Conservation (phyloP, 1,140 invertebrate species). For the Dysdera silvatica region DNA sequence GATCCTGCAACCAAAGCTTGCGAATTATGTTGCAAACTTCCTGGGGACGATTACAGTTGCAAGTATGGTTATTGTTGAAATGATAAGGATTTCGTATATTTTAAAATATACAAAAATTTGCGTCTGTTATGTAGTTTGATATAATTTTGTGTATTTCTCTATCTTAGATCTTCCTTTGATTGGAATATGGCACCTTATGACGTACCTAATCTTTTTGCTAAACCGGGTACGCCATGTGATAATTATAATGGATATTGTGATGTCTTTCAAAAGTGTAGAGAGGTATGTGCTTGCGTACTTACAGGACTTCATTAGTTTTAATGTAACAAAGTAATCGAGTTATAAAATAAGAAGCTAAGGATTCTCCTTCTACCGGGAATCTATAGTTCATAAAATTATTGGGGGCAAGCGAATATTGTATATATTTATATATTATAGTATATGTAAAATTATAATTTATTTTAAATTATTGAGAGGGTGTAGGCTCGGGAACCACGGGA, state of each 20-base stretch:
- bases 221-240: slow-evolving; percentile 75
- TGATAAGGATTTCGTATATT: not conserved
- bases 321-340: not conserved
- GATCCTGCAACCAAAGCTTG: slow-evolving; percentile 76
- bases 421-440: too few relatives aligned
- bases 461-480: too few relatives aligned
- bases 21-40: slow-evolving; percentile 78
- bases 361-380: not conserved
- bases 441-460: too few relatives aligned
- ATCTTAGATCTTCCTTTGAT: slow-evolving; percentile 74
- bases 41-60: slow-evolving; percentile 68
- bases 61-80: slow-evolving; percentile 45
- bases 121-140: not conserved
- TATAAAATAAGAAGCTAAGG: not conserved
- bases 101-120: not conserved
- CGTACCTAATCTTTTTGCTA: slow-evolving; percentile 86
- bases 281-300: slow-evolving; percentile 78
- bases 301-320: not conserved
- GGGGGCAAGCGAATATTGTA: too few relatives aligned
- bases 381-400: too few relatives aligned
- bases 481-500: too few relatives aligned
- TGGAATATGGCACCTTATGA: slow-evolving; percentile 82
- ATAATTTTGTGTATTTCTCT: slow-evolving; percentile 6
- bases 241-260: slow-evolving; percentile 99
- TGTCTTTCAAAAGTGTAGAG: slow-evolving; percentile 93